Base-by-base conservation (phyloP, 2,113 vertebrate species). In the Phalacrocorax pelagicus region DNA sequence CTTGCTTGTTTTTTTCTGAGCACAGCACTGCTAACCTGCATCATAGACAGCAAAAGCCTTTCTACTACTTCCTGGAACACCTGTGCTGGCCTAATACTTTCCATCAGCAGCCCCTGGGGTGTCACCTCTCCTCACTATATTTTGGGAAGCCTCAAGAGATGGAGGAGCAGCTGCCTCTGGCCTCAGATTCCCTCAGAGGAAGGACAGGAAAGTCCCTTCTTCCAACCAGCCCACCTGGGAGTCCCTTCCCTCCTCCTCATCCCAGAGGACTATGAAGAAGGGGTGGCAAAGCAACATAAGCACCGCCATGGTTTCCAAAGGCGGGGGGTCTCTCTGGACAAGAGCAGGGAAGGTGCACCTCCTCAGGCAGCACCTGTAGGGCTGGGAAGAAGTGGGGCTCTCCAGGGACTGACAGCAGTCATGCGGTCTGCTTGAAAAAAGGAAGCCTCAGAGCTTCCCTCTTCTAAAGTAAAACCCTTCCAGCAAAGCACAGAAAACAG, bases 351-450 rank as follows among this genome's bases (percentile, higher is more conserved):
- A 12, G 9, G 8, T 30, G 19, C 2, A 1, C 4, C 18, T 77
- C 13, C 34, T 22, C 52, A 38, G 22, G 40, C 12, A 86, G 77
- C 47, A 72, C 16, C 44, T 23, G 21, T 1, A 5, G 11, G 21
- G 49, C 26, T 38, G 15, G 38, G 23, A 57, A 77, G 67, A 54
- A 62, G 21, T 3, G 9, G 9, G 22, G 24, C 5, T 59, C 62
- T 49, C 40, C 5, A 3, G 21, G 14, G 24, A 69, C 42, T 7
- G 7, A 24, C 9, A 0, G 34, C 11, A 51, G 32, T 14, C n/a
- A 44, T 1, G 4, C 51, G 29, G 18, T 52, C 44, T 0, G 1
- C n/a, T 51, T 5, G 4, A 6, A 51, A 80, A 62, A 32, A 42
- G 18, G 9, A 86, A 52, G n/a, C 17, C 69, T 34, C 1, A 0